Conservation (phyloP, 2,797 vertebrate genomes). For the Mallotus villosus region DNA sequence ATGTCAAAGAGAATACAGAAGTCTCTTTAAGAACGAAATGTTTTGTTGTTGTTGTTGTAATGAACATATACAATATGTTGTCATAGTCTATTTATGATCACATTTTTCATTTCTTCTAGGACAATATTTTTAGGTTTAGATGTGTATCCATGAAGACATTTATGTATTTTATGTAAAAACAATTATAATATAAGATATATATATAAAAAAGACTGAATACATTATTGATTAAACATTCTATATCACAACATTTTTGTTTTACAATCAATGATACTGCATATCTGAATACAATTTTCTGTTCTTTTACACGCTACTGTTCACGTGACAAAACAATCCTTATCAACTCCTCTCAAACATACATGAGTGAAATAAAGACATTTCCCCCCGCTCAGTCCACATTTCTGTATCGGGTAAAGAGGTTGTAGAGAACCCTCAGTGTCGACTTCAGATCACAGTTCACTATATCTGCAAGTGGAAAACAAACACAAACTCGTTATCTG, state of each 20-base stretch:
- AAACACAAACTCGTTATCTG: neutral
- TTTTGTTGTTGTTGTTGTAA: too few species aligned
- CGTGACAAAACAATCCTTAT: neutral
- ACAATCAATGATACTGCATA: neutral
- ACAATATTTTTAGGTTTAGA: too few species aligned
- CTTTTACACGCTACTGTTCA: neutral
- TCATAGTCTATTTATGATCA: too few species aligned
- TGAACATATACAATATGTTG: too few species aligned
- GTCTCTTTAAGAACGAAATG: too few species aligned
- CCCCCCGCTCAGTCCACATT: constrained; percentile 83
- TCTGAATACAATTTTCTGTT: neutral
- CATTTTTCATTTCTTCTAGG: too few species aligned
- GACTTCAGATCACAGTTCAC: constrained; percentile 98
- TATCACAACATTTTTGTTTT: neutral
- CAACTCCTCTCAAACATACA: constrained; percentile 7
- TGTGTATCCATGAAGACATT: neutral
- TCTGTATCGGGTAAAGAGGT: constrained; percentile 95
- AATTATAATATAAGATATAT: neutral
- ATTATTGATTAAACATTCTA: neutral
- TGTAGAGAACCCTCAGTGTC: constrained; percentile 92
- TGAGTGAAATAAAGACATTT: constrained; percentile 6
- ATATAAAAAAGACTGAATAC: neutral
- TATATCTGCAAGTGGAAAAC: constrained; percentile 79
- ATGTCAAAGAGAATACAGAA: too few species aligned
- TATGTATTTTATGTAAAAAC: too few species aligned